phyloP scores from a whole-genome alignment of 2,113 vertebrate species.

The Perccottus glenii region DNA sequence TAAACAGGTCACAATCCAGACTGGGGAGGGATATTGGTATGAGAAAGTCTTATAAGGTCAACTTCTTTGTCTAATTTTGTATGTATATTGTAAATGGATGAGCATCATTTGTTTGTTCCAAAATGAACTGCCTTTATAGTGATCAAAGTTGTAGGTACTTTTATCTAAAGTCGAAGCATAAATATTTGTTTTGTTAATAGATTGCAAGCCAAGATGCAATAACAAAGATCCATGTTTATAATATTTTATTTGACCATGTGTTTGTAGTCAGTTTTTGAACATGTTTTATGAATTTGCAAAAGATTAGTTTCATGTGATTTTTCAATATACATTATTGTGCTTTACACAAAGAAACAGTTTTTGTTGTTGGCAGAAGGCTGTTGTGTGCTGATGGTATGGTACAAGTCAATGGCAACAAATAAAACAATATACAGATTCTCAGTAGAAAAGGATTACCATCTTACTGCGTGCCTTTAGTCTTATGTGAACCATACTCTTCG shows the following conservation, averaged over 20 bases:
- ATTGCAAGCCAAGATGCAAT: constrained; percentile 4
- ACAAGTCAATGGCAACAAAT: constrained; percentile 8
- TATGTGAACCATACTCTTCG: constrained; percentile 72
- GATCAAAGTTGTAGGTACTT: constrained; percentile 9
- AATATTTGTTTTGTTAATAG: background rate
- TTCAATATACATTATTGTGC: background rate
- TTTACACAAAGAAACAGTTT: constrained; percentile 6
- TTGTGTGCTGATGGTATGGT: constrained; percentile 2
- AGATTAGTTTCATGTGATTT: background rate
- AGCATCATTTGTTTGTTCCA: background rate
- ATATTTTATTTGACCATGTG: background rate
- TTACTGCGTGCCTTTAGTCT: constrained; percentile 58
- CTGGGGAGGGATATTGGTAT: too few relatives aligned
- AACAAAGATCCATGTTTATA: constrained; percentile 3
- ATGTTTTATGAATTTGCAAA: background rate
- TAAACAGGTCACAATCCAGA: too few relatives aligned
- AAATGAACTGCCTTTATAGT: background rate
- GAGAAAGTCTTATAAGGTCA: too few relatives aligned
- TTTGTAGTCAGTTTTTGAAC: background rate
- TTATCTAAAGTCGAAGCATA: constrained; percentile 6
- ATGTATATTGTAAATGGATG: too few relatives aligned
- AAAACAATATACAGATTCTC: constrained; percentile 28
- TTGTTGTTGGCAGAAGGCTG: background rate
- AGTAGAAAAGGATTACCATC: constrained; percentile 59
- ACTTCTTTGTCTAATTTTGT: too few relatives aligned